phyloP scores from a whole-genome alignment of 1,140 invertebrate species.

The Liolophura sinensis region DNA sequence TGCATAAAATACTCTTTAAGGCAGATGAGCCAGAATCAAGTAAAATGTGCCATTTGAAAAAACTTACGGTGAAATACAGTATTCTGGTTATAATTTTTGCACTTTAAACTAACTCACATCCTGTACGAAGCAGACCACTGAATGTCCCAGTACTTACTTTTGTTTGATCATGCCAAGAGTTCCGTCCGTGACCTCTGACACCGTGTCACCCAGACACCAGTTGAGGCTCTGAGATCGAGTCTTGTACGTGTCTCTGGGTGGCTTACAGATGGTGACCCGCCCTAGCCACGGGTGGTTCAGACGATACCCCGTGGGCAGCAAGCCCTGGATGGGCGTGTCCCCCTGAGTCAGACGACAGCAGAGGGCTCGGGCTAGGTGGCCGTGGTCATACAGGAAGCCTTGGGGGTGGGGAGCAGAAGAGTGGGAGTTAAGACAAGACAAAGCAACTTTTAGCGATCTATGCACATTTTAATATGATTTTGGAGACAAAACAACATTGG shows the following conservation, averaged over 20 bases:
- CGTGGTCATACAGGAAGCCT: slow-evolving; percentile 48
- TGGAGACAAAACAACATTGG: too few relatives aligned
- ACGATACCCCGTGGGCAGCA: slow-evolving; percentile 29
- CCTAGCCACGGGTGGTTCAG: slow-evolving; percentile 50
- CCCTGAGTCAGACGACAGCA: slow-evolving; percentile 43
- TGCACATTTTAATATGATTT: too few relatives aligned
- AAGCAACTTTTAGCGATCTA: too few relatives aligned
- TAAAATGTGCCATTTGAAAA: too few relatives aligned
- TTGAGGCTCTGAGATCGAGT: slow-evolving; percentile 43
- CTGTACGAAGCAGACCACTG: too few relatives aligned
- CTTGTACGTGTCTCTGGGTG: slow-evolving; percentile 37
- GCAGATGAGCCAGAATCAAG: too few relatives aligned
- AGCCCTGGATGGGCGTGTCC: slow-evolving; percentile 29
- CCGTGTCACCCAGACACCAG: slow-evolving; percentile 35
- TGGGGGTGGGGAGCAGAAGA: background rate
- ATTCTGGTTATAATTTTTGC: too few relatives aligned
- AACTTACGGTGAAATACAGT: too few relatives aligned
- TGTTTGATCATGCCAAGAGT: slow-evolving; percentile 31
- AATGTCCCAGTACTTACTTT: slow-evolving; percentile 13
- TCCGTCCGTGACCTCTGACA: slow-evolving; percentile 36
- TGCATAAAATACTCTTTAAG: too few relatives aligned
- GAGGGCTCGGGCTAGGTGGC: slow-evolving; percentile 47
- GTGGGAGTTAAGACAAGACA: too few relatives aligned
- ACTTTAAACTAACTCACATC: too few relatives aligned
- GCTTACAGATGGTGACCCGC: slow-evolving; percentile 40